Evolutionary conservation across 92 coral and sea anemone genomes (phyloP).

Genomic region (Bergia puertoricense): DNA sequence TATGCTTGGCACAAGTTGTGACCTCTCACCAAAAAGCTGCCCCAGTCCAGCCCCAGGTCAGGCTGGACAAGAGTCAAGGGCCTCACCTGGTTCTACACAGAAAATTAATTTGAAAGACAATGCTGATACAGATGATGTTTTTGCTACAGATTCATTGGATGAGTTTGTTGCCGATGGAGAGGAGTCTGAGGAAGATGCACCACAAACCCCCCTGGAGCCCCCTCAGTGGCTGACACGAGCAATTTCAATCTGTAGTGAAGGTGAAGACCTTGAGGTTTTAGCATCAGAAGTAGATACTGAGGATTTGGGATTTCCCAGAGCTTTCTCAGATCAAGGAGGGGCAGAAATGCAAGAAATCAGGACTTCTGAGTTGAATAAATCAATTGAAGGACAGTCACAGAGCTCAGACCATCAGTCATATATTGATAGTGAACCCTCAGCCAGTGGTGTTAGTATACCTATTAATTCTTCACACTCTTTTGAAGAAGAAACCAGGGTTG

Average conservation of each 20-base stretch:
- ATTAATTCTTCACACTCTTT: background rate
- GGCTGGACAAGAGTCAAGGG: background rate
- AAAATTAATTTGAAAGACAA: background rate
- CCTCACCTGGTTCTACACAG: background rate
- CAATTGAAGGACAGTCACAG: background rate
- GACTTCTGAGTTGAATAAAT: background rate
- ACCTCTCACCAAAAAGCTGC: background rate
- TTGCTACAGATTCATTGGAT: conserved; percentile 37
- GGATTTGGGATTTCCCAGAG: conserved; percentile 69
- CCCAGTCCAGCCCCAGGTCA: background rate
- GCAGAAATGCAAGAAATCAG: background rate
- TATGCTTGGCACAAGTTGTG: background rate
- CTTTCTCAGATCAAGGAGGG: conserved; percentile 66
- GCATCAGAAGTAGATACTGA: conserved; percentile 87
- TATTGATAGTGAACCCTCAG: background rate
- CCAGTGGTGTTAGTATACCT: background rate
- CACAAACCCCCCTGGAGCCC: conserved; percentile 43
- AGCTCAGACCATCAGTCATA: background rate
- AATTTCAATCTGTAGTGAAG: conserved; percentile 94
- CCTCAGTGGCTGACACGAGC: conserved; percentile 91
- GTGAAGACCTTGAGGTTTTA: conserved; percentile 87
- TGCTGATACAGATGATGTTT: conserved; percentile 59
- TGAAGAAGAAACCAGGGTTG: background rate
- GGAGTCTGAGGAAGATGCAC: conserved; percentile 15
- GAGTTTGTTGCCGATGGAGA: conserved; percentile 33